A percentile compares a stretch with the other conserved stretches of the same genome.
Conservation (phyloP, 2,113 vertebrate genomes). For the Apeltes quadracus region DNA sequence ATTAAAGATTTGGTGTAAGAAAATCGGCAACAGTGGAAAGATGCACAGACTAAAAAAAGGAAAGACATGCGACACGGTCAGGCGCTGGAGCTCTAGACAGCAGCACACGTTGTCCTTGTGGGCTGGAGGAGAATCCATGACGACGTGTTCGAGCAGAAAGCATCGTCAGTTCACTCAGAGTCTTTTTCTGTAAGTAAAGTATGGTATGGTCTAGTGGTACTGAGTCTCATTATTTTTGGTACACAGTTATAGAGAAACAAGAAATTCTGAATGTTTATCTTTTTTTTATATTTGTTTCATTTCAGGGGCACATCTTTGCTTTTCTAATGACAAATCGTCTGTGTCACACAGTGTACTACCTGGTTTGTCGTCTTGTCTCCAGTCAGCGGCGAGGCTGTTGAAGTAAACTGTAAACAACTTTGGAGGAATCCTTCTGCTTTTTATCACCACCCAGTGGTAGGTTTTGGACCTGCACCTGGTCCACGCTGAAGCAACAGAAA, state of each 20-base stretch:
- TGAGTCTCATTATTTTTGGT: not conserved
- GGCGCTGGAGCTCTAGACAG: not conserved
- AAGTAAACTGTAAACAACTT: constrained; percentile 72
- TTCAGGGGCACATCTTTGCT: not conserved
- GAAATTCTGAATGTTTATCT: not conserved
- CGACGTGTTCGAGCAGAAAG: not conserved
- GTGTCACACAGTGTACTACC: constrained; percentile 10
- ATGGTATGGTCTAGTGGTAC: not conserved
- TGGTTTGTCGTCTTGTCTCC: not conserved
- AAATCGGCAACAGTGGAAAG: not conserved
- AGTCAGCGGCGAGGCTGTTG: constrained; percentile 43
- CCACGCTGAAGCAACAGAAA: constrained; percentile 59
- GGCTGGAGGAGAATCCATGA: constrained; percentile 18
- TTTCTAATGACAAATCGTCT: not conserved
- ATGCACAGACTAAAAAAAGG: constrained; percentile 19
- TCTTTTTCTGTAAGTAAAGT: not conserved
- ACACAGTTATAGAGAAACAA: not conserved
- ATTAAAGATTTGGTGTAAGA: constrained; percentile 16
- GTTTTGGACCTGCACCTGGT: constrained; percentile 74
- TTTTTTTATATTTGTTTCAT: not conserved
- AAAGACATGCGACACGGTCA: constrained; percentile 30
- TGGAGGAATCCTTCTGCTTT: constrained; percentile 64
- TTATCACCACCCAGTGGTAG: constrained; percentile 67
- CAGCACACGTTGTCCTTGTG: constrained; percentile 14
- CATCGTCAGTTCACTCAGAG: not conserved